Evolutionary conservation across 2,888 invertebrate species (phyloP), one percentile per base, ranked within the genome.

Genomic region (Amphipoea lucens): DNA sequence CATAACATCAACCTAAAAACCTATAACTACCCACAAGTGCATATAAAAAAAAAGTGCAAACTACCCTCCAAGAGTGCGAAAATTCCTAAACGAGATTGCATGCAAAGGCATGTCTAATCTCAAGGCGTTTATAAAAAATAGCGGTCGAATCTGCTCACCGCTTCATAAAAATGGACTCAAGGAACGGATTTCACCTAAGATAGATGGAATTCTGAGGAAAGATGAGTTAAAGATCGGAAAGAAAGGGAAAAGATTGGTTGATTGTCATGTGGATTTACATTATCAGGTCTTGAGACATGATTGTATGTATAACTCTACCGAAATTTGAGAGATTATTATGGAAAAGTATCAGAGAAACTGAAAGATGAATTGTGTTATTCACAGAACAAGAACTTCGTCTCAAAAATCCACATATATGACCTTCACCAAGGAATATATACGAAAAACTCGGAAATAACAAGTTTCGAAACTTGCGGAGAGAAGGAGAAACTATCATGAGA

Each of bases 401-500:
- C 57, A 3, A 71, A 68, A 73, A 83, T 76, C 82, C 73, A 65
- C 81, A 40, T 23, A 29, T 9, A 45, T 65, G 69, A 72, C 23
- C 29, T 4, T 63, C 36, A 12, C 62, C 57, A 76, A 81, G 75
- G 23, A 60, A n/a, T 48, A 23, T 29, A 9, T 65, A 40, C 6
- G 14, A 68, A 63, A 42, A 76, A 23, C 29, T 17, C 4, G 23
- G 17, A 81, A 48, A 29, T 29, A 29, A 57, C 4, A 67, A 51
- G 70, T 40, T 67, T 6, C 29, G 1, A 36, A 63, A 71, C 65
- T 48, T 65, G 12, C 54, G n/a, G 57, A 68, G 4, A 72, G 14
- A 66, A 9, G 51, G 67, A 48, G 20, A 48, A 79, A 83, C 68
- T 86, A 79, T 76, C 65, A 85, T 87, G 85, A 85, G 48, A 85